Percentiles rank a stretch among this genome's conserved stretches.
Conservation (phyloP, 2,888 invertebrate genomes). For the Synanthedon myopaeformis region DNA sequence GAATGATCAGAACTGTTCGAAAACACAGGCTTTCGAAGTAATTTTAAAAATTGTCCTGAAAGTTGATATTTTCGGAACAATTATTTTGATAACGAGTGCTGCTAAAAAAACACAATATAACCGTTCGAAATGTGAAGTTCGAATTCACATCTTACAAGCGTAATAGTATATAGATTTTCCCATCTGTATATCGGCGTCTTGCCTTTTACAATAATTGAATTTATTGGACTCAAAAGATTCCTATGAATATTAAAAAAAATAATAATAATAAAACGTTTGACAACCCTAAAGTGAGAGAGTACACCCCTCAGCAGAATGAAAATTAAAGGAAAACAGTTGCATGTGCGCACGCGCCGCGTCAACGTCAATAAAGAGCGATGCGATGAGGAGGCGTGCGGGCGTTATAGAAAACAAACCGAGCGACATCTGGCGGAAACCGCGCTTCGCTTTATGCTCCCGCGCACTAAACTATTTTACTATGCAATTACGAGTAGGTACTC, state of each 20-base stretch:
- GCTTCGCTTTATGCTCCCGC: slow-evolving; percentile 16
- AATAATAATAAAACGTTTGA: slow-evolving; percentile 1
- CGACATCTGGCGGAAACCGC: slow-evolving; percentile 46
- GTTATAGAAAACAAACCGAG: slow-evolving; percentile 19
- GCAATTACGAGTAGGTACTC: not conserved
- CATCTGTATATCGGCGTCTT: no score
- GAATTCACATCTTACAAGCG: no score
- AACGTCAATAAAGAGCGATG: slow-evolving; percentile 35
- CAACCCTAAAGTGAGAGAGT: slow-evolving; percentile 18
- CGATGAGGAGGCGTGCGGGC: slow-evolving; percentile 12
- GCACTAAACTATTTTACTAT: slow-evolving; percentile 13
- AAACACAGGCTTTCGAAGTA: no score
- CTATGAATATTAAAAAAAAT: not conserved
- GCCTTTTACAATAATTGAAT: no score
- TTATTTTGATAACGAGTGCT: no score
- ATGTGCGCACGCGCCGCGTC: slow-evolving; percentile 30
- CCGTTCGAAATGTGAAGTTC: no score
- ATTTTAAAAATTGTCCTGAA: no score
- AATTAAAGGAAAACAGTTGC: slow-evolving; percentile 51
- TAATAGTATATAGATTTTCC: no score
- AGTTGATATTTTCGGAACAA: no score
- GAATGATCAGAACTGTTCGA: no score
- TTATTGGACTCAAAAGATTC: no score
- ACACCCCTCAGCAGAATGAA: slow-evolving; percentile 11
- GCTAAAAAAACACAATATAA: no score